Evolutionary conservation across 2,113 vertebrate species (phyloP).

Genomic region (Anser cygnoides): DNA sequence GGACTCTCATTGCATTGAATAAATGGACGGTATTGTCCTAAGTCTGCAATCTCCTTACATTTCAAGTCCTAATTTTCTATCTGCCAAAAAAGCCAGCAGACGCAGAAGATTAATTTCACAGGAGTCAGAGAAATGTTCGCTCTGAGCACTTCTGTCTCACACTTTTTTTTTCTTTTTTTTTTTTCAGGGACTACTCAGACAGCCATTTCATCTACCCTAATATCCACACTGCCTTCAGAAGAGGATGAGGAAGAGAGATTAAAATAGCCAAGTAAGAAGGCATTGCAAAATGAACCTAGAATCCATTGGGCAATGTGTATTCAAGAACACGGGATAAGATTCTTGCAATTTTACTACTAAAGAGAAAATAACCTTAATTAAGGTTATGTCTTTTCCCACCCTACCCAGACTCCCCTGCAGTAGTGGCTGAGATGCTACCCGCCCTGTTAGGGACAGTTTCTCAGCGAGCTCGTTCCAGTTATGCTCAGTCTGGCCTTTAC

Average conservation of each 20-base stretch:
- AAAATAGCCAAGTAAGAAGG: not conserved
- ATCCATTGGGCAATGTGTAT: not conserved
- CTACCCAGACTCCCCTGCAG: not conserved
- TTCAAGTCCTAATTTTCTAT: slow-evolving; percentile 10
- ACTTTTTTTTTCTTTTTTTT: not conserved
- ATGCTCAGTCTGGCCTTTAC: not conserved
- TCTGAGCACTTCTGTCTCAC: not conserved
- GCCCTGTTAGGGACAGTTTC: not conserved
- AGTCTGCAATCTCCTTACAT: not conserved
- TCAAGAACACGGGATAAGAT: not conserved
- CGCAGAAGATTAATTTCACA: not conserved
- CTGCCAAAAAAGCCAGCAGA: not conserved
- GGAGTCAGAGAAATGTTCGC: not conserved
- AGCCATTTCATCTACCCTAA: not conserved
- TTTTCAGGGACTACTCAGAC: not conserved
- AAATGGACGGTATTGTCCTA: not conserved
- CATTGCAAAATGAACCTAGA: not conserved
- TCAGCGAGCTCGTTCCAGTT: not conserved
- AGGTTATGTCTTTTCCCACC: not conserved
- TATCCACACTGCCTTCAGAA: not conserved
- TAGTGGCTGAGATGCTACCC: not conserved
- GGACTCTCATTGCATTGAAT: not conserved
- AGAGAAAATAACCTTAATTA: not conserved
- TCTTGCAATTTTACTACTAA: not conserved
- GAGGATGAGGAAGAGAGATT: not conserved